These are phyloP conservation scores for Oncorhynchus kisutch DNA, from an alignment of 2,113 vertebrate species.

Conservation along the genomic window DNA sequence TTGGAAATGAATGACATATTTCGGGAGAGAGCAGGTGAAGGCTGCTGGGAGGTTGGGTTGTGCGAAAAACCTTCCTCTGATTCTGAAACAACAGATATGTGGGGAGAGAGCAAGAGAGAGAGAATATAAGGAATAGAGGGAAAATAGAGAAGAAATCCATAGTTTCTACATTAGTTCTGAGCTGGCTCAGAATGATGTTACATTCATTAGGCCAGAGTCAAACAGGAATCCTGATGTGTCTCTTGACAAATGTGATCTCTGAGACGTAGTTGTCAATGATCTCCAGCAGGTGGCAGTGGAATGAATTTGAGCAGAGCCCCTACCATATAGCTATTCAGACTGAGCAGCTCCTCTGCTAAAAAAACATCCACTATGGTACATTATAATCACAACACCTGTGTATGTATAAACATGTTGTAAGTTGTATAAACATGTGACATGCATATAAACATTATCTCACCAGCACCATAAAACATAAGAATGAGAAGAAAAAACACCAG, in stretches of 20 bases:
- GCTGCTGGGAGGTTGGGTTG: slow-evolving; percentile 79
- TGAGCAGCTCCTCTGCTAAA: background rate
- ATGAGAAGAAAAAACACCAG: background rate
- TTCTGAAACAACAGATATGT: slow-evolving; percentile 58
- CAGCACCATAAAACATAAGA: background rate
- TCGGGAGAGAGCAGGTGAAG: slow-evolving; percentile 66
- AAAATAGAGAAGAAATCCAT: background rate
- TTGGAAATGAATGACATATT: slow-evolving; percentile 50
- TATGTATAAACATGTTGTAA: background rate
- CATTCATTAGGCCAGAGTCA: background rate
- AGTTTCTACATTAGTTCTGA: too few relatives aligned
- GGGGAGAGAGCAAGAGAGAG: background rate
- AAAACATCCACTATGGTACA: background rate
- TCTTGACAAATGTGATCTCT: background rate
- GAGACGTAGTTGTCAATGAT: background rate
- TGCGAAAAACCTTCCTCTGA: slow-evolving; percentile 82
- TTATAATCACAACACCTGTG: background rate
- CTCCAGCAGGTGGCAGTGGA: background rate
- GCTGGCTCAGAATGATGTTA: too few relatives aligned
- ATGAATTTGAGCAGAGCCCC: background rate
- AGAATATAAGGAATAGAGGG: background rate
- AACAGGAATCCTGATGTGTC: background rate
- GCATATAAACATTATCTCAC: background rate
- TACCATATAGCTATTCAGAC: background rate
- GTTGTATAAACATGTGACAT: slow-evolving; percentile 5